Evolutionary conservation across 2,888 invertebrate species (phyloP).

Genomic region (Frankliniella fusca): DNA sequence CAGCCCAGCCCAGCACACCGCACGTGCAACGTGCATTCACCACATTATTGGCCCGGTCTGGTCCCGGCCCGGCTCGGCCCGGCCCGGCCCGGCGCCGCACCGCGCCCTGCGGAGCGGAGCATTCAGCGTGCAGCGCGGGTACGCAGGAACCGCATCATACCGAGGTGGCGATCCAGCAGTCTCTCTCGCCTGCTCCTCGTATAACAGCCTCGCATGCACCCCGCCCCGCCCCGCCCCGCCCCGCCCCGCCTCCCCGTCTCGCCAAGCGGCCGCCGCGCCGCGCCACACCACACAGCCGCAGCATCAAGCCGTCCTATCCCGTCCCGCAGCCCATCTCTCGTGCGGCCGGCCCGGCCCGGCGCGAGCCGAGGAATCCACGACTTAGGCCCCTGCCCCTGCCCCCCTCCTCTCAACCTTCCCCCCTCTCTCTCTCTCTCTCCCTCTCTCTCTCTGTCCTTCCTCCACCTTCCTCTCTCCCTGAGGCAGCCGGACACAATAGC

Average conservation of each 20-base stretch:
- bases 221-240: neutral
- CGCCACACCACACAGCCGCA: neutral
- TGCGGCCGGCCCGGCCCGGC: neutral
- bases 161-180: neutral
- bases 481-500: constrained; percentile 5
- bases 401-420: neutral
- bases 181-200: neutral
- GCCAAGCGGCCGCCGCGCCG: neutral
- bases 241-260: neutral
- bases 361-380: neutral
- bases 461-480: neutral
- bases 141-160: neutral
- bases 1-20: neutral
- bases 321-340: no score
- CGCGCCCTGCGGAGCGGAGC: neutral
- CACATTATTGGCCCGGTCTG: neutral
- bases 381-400: neutral
- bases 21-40: neutral
- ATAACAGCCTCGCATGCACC: neutral
- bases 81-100: neutral
- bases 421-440: neutral
- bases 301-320: neutral
- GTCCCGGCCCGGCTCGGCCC: neutral
- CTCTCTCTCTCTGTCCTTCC: no score
- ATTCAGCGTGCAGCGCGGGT: neutral